Evolutionary conservation across 2,113 vertebrate genomes (phyloP).

Genomic region (Monopterus albus): DNA sequence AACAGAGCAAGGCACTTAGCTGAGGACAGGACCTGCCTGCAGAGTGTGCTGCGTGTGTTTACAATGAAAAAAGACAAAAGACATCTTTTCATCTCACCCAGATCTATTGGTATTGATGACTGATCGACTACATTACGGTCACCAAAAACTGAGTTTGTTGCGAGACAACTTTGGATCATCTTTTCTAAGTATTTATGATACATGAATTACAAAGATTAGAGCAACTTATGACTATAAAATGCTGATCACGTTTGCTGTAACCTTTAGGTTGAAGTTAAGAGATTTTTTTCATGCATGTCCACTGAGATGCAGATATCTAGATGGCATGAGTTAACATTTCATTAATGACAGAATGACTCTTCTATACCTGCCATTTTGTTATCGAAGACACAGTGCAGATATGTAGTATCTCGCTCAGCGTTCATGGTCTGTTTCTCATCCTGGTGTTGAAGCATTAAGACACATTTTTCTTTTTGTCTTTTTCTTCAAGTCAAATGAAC

Average conservation of each 20-base stretch:
- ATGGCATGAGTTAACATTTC: constrained; percentile 69
- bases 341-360: constrained; percentile 43
- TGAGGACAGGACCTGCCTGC: background rate
- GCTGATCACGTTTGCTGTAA: constrained; percentile 53
- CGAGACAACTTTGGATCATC: constrained; percentile 51
- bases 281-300: constrained; percentile 70
- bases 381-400: constrained; percentile 46
- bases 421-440: constrained; percentile 47
- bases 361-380: constrained; percentile 53
- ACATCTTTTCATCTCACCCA: constrained; percentile 42
- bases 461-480: constrained; percentile 32
- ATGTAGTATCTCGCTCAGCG: constrained; percentile 35
- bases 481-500: constrained; percentile 40
- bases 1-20: constrained; percentile 40
- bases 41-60: constrained; percentile 19
- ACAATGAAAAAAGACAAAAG: constrained; percentile 32
- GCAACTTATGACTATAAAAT: constrained; percentile 42
- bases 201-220: constrained; percentile 44
- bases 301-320: constrained; percentile 65
- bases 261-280: constrained; percentile 70
- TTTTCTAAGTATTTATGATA: constrained; percentile 68
- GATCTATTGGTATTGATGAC: constrained; percentile 50
- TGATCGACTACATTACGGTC: constrained; percentile 54
- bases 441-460: constrained; percentile 51
- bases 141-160: constrained; percentile 62